Conservation (phyloP, 2,113 vertebrate genomes). For the Acanthisitta chloris region DNA sequence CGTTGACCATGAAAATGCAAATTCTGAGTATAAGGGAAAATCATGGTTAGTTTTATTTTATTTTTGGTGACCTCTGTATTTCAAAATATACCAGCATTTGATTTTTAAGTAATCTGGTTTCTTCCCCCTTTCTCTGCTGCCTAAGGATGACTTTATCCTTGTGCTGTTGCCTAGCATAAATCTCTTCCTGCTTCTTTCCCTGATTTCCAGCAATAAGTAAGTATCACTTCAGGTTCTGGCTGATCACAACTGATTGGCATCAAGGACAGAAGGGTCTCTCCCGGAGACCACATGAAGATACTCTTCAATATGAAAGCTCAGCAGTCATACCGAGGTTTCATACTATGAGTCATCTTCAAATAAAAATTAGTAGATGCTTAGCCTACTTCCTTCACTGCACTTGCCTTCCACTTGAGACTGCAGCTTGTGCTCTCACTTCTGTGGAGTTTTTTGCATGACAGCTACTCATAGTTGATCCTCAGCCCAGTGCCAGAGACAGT, state of each 20-base stretch:
- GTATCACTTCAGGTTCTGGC: constrained; percentile 36
- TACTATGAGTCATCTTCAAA: neutral
- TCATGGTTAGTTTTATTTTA: neutral
- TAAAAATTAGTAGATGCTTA: neutral
- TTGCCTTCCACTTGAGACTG: neutral
- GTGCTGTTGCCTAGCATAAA: neutral
- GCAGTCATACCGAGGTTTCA: neutral
- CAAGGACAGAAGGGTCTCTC: constrained; percentile 19
- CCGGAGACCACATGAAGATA: neutral
- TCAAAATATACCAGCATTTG: neutral
- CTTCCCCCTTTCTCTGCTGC: neutral
- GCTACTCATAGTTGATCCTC: neutral
- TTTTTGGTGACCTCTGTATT: neutral
- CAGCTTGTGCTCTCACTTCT: neutral
- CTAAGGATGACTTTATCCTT: neutral
- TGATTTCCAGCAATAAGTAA: constrained; percentile 27
- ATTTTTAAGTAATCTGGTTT: neutral
- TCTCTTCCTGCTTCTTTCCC: neutral
- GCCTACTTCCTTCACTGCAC: neutral
- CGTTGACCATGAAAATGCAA: neutral
- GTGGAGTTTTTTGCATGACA: neutral
- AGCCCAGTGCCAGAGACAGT: neutral
- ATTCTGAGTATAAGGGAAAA: neutral
- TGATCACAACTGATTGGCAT: constrained; percentile 20
- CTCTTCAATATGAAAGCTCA: neutral